These are phyloP conservation scores for Gambusia affinis DNA, from an alignment of 2,113 vertebrate genomes.

Conservation along the genomic window DNA sequence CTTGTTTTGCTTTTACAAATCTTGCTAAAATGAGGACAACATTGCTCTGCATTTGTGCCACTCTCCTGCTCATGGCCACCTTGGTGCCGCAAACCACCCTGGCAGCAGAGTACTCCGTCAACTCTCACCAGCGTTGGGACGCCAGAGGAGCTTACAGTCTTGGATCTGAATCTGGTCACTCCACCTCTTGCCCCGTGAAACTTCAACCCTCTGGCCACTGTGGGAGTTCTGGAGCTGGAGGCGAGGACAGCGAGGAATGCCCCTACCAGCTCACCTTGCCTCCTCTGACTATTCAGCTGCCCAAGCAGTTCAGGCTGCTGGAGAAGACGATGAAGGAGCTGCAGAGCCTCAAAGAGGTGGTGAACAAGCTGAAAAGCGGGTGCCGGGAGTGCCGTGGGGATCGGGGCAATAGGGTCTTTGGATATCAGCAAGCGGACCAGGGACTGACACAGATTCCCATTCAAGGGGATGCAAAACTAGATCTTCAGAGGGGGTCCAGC, in stretches of 20 bases:
- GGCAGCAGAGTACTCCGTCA: slow-evolving; percentile 54
- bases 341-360: slow-evolving; percentile 87
- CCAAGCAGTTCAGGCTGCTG: slow-evolving; percentile 86
- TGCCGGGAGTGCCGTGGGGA: slow-evolving; percentile 86
- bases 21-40: slow-evolving; percentile 80
- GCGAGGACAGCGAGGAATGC: slow-evolving; percentile 83
- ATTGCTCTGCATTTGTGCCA: slow-evolving; percentile 71
- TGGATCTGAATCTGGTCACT: slow-evolving; percentile 46
- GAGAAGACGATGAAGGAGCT: slow-evolving; percentile 91
- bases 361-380: slow-evolving; percentile 85
- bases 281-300: slow-evolving; percentile 89
- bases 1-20: slow-evolving; percentile 29
- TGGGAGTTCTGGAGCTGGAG: slow-evolving; percentile 52
- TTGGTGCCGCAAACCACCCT: slow-evolving; percentile 53
- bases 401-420: slow-evolving; percentile 77
- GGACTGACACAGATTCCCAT: slow-evolving; percentile 41
- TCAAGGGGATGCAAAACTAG: slow-evolving; percentile 53
- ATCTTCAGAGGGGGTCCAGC: slow-evolving; percentile 78
- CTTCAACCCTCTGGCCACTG: slow-evolving; percentile 86
- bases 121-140: slow-evolving; percentile 72
- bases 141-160: slow-evolving; percentile 50
- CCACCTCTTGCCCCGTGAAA: slow-evolving; percentile 81
- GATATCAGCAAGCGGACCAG: slow-evolving; percentile 72
- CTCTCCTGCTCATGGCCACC: slow-evolving; percentile 72
- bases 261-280: slow-evolving; percentile 90